These are phyloP conservation scores for Sebastolobus altivelis DNA, from an alignment of 2,797 vertebrate genomes.

Conservation along the genomic window DNA sequence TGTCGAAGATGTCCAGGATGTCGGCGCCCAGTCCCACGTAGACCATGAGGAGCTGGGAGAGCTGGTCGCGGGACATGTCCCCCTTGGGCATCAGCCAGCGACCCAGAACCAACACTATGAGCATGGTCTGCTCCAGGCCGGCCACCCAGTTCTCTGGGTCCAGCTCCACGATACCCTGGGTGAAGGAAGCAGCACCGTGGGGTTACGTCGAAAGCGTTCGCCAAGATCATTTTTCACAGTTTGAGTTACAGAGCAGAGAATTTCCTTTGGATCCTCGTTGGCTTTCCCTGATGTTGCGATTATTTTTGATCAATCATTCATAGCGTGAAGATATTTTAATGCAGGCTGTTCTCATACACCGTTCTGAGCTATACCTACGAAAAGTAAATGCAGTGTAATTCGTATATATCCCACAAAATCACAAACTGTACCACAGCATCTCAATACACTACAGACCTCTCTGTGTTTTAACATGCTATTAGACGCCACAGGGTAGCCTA, in stretches of 20 bases:
- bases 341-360: too few relatives aligned
- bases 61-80: conserved; percentile 86
- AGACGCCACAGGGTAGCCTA: too few relatives aligned
- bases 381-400: too few relatives aligned
- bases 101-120: conserved; percentile 85
- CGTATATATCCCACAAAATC: too few relatives aligned
- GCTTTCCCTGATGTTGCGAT: not conserved
- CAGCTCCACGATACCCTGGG: conserved; percentile 76
- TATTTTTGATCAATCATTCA: not conserved
- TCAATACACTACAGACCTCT: too few relatives aligned
- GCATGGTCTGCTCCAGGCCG: conserved; percentile 85
- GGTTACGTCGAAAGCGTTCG: not conserved
- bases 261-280: not conserved
- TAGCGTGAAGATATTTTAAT: not conserved
- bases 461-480: too few relatives aligned
- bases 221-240: not conserved
- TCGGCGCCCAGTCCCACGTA: conserved; percentile 85
- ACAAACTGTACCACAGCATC: too few relatives aligned
- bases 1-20: conserved; percentile 87
- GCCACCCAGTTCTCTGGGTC: conserved; percentile 83
- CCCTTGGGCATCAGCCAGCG: conserved; percentile 89
- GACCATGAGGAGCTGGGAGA: conserved; percentile 87
- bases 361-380: too few relatives aligned
- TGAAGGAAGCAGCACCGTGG: conserved; percentile 18
- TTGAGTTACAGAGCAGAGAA: not conserved